Base-by-base conservation (phyloP, 2,797 vertebrate genomes). In the Amblyraja radiata region DNA sequence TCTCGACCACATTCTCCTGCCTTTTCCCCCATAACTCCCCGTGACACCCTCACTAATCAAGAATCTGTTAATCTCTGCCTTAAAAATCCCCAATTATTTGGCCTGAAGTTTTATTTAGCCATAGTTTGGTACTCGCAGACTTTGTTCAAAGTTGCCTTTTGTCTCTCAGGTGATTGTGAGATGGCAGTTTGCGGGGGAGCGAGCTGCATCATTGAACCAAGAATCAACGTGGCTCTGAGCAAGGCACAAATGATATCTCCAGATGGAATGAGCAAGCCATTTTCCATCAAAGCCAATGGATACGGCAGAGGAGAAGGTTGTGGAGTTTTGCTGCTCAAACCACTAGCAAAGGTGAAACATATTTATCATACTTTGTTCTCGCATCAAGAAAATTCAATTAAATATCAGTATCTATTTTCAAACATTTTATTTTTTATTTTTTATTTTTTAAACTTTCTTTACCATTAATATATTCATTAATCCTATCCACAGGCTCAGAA, bases 241-340 rank as follows among this genome's bases (percentile, higher is more conserved):
- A 98, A 98, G 93, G 97, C 98, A 2, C 98, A 97, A 95, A 98
- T 98, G 97, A 97, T 98, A 94, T 98, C 98, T 91, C 96, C 97
- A 0, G 97, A 97, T 0, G 98, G 98, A 74, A 96, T 95, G 54
- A 96, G 96, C 95, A 98, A 97, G 94, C 97, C 98, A 58, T 98
- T 98, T 94, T 97, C 97, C 93, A 95, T 91, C 65, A 96, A 93
- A 80, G 97, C 97, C 80, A 95, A 98, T 39, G 97, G 97, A 6
- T 98, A 98, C 6, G 97, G 97, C 76, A 96, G 97, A 96, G 98
- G 97, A 73, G 98, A 98, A 94, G 98, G 98, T 73, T 98, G 97
- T 0, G 97, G 97, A 0, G 93, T 97, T 74, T 93, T 98, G 93
- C 95, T 97, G 54, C 95, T 98, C 13, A 98, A 97, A 93, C 95